Evolutionary conservation across 2,797 vertebrate genomes (phyloP), one percentile per base, ranked within the genome.

Genomic region (Mus spretus): DNA sequence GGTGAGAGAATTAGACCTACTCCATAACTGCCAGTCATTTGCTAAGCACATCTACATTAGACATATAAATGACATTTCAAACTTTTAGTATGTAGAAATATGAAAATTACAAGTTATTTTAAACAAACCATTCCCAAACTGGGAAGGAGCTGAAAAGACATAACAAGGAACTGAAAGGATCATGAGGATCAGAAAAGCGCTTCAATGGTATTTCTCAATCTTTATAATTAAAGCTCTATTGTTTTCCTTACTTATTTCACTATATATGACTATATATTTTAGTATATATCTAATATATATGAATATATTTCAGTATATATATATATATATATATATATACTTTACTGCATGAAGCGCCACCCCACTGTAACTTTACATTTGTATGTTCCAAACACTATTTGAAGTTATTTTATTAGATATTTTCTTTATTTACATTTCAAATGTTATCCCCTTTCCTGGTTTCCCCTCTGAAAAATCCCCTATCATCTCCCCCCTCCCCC

Each of bases 161-260:
- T 57, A 53, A 92, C 91, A 84, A 24, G 13, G 22, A 87, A 44
- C 5, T 72, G 61, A 89, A 50, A 17, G 3, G 3, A 79, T 86
- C 77, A 78, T 53, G 34, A 8, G 5, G 4, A 79, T 79, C 70
- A 72, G 37, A 89, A 5, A 6, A 91, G 37, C 92, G 34, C 20
- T 78, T 6, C 59, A 78, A 26, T 0, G 65, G 34, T 74, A 28
- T n/a, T 44, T 90, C 6, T 0, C 81, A 92, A 88, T 78, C 37
- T 93, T 53, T 90, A 6, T 88, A 61, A 80, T 55, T 28, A 20
- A 85, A 77, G 19, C 7, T 34, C 24, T 91, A 57, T 26, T 55
- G 44, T 65, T 44, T 61, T 24, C 79, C 40, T 67, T 86, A 82
- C 10, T 85, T 90, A 94, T 59, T 91, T 96, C 15, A 86, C n/a